These are phyloP conservation scores for Busseola fusca DNA, from an alignment of 2,888 invertebrate species.

Conservation along the genomic window DNA sequence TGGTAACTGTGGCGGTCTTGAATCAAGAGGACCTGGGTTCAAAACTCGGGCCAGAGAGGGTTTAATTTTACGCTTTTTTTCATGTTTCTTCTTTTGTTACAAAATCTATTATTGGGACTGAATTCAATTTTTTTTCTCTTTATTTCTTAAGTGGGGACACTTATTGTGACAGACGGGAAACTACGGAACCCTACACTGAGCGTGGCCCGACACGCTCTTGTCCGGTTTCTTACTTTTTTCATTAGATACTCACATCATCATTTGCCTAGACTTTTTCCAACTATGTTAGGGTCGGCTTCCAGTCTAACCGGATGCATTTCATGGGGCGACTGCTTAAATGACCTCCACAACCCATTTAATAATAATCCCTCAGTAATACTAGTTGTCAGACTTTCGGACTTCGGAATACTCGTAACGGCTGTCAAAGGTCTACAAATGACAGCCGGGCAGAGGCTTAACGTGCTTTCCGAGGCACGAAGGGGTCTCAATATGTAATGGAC, in stretches of 20 bases:
- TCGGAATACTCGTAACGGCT: background rate
- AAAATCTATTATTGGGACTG: too few species aligned
- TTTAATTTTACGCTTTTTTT: too few species aligned
- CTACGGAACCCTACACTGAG: too few species aligned
- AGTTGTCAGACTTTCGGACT: background rate
- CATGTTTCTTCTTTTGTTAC: too few species aligned
- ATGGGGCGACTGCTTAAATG: background rate
- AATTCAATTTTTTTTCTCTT: too few species aligned
- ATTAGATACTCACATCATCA: background rate
- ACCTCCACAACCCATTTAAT: background rate
- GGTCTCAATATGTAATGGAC: background rate
- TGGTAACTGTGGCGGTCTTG: too few species aligned
- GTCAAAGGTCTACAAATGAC: background rate
- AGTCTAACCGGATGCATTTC: background rate
- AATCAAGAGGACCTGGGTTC: too few species aligned
- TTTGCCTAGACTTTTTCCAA: background rate
- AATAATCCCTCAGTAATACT: background rate
- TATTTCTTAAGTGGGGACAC: too few species aligned
- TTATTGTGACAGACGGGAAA: too few species aligned
- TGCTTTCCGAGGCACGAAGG: background rate
- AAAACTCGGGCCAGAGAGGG: too few species aligned
- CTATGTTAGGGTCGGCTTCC: background rate
- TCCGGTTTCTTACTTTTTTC: background rate
- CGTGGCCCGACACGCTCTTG: too few species aligned
- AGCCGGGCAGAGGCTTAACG: background rate